Evolutionary conservation across 2,113 vertebrate species (phyloP).

Genomic region (Peromyscus maniculatus): DNA sequence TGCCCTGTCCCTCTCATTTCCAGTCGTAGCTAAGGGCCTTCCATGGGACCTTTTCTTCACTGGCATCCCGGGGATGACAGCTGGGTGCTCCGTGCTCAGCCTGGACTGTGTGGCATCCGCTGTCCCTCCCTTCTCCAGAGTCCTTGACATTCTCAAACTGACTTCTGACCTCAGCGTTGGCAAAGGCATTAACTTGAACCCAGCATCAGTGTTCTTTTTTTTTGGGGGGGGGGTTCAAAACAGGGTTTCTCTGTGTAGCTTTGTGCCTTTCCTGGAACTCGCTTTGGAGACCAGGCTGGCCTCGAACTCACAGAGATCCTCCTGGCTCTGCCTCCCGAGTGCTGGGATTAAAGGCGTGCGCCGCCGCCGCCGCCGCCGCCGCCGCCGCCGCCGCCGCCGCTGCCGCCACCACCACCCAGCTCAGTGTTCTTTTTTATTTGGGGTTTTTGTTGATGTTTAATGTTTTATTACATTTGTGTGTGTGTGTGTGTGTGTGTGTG

Average conservation of each 20-base stretch:
- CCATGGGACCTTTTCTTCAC: neutral
- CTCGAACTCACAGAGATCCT: too few relatives aligned
- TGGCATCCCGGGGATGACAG: neutral
- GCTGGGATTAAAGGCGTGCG: too few relatives aligned
- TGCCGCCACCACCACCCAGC: too few relatives aligned
- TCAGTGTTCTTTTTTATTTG: neutral
- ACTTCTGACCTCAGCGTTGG: neutral
- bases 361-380: too few relatives aligned
- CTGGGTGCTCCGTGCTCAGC: neutral
- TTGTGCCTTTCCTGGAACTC: too few relatives aligned
- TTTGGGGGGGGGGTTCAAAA: neutral
- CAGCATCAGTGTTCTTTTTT: neutral
- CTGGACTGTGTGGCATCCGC: neutral
- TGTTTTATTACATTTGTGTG: neutral
- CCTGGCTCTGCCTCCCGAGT: too few relatives aligned
- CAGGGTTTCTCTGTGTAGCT: too few relatives aligned
- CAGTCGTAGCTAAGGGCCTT: neutral
- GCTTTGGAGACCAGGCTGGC: too few relatives aligned
- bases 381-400: too few relatives aligned
- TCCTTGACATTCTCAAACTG: slow-evolving; percentile 19
- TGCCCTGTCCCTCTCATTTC: neutral
- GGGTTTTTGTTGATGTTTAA: neutral
- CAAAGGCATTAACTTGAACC: neutral
- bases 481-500: neutral
- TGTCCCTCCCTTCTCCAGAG: neutral